Evolutionary conservation across 2,113 vertebrate species (phyloP), one percentile per base, ranked within the genome.

Genomic region (Gobio gobio): DNA sequence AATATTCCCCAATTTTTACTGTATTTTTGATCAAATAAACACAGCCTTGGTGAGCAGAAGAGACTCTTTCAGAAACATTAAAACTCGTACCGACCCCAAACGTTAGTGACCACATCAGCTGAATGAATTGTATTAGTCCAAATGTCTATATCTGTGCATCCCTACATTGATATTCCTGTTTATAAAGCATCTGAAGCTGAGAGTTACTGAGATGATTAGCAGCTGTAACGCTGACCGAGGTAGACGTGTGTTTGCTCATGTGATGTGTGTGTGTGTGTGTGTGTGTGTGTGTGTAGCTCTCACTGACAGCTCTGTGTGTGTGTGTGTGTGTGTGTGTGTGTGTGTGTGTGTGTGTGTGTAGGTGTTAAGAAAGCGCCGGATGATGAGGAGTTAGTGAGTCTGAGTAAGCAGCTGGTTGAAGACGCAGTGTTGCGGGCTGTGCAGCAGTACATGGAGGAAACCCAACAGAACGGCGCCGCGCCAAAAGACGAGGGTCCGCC

Each of bases 391-490:
- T 93, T 97, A 88, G 86, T 96, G 90, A 96, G 93, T 92, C 94
- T 97, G 90, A 97, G 96, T 91, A 96, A 95, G 89, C 94, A 93
- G 89, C 93, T 97, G 94, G 96, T 97, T 94, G 96, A 97, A 90
- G 96, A 95, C 0, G 96, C 96, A 0, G 96, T 97, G 90, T 94
- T 95, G 73, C 95, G 95, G 90, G 96, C 96, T 2, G 95, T 97
- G 43, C 96, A 97, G 87, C 96, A 97, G 29, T 97, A 96, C 89
- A 92, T 95, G 92, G 96, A 97, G 88, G 96, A 97, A 91, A 96
- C 95, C 0, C 95, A 96, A 87, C 96, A 95, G 86, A 94, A 88
- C 91, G 96, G 94, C 91, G 86, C 90, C 93, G 91, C 89, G 90
- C 92, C 68, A 3, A 91, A 93, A 95, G 88, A 95, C 89, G 84